These are phyloP conservation scores for Sipha maydis DNA, from an alignment of 2,888 invertebrate species.

Conservation along the genomic window DNA sequence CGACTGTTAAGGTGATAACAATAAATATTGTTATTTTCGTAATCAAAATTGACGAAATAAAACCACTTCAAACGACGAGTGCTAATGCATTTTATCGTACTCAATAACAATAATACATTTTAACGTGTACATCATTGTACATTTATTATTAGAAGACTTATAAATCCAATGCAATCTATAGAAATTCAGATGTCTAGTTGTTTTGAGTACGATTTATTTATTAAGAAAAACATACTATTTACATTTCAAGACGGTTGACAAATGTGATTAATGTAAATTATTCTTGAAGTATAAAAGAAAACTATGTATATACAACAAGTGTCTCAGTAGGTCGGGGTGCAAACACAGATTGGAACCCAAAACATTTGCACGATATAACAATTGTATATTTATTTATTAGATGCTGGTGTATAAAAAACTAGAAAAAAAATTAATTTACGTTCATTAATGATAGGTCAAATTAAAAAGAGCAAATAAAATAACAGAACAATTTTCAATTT, in stretches of 20 bases:
- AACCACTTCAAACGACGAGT: background rate
- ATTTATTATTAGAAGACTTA: conserved; percentile 1
- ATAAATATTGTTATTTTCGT: background rate
- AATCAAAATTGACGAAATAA: background rate
- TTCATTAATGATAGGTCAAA: too few relatives aligned
- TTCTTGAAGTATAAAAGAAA: conserved; percentile 31
- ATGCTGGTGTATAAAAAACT: too few relatives aligned
- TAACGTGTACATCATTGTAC: background rate
- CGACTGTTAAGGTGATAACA: background rate
- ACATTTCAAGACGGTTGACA: conserved; percentile 25
- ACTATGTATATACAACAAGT: background rate
- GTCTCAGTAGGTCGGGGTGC: too few relatives aligned
- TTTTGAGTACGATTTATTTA: background rate
- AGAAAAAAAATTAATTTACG: too few relatives aligned
- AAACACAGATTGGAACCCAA: too few relatives aligned
- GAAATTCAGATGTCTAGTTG: background rate
- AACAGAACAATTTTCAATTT: too few relatives aligned
- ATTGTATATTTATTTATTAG: too few relatives aligned
- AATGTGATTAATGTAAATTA: conserved; percentile 22
- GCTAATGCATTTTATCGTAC: background rate
- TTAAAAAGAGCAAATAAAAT: too few relatives aligned
- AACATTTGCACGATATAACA: too few relatives aligned
- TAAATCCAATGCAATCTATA: conserved; percentile 29
- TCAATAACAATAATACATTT: conserved; percentile 8
- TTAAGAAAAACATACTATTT: conserved; percentile 11